Base-by-base conservation (phyloP, 2,888 invertebrate species). In the Ashinkailepas kermadecensis region DNA sequence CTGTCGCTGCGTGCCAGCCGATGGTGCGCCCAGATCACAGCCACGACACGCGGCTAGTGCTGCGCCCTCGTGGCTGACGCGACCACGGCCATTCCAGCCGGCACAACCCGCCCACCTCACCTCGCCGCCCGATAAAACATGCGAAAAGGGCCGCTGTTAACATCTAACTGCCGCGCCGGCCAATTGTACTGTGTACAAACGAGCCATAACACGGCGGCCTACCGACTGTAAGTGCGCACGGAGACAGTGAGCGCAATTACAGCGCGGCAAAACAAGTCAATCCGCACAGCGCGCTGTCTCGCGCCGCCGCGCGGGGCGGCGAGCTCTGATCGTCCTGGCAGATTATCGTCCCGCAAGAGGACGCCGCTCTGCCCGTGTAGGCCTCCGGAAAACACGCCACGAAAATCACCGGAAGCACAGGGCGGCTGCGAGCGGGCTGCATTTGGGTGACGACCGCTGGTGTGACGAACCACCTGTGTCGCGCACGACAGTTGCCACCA, bases 71-170 rank as follows among this genome's bases (percentile, higher is more conserved):
- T 39, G 70, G 70, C 70, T 15, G 70, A 70, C 15, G 39, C 70
- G 39, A 15, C 70, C 7, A 15, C 25, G 39, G 15, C 70, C 70
- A 39, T 70, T 70, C 70, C 70, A 70, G 39, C 70, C 39, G 70
- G 25, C 70, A 70, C 25, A 70, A 62, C 13, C 62, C 62, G 70
- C 70, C 39, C 25, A 39, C 70, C 70, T 15, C 70, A 39, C 25
- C 70, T 12, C 39, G 9, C 13, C 15, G 70, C 39, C 70, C 39
- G 70, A 70, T 70, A 70, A 70, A 70, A 70, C 70, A 70, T 70
- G 70, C 70, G 70, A 70, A 70, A 67, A 70, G 70, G 70, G 70
- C 70, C 39, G 70, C 70, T 70, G 70, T 70, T 70, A 70, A 70
- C 70, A 70, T 70, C 70, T 70, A 70, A 70, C 39, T 25, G 70